These are phyloP conservation scores for Chalcosyrphus nemorum DNA, from an alignment of 2,888 invertebrate genomes.

Conservation along the genomic window DNA sequence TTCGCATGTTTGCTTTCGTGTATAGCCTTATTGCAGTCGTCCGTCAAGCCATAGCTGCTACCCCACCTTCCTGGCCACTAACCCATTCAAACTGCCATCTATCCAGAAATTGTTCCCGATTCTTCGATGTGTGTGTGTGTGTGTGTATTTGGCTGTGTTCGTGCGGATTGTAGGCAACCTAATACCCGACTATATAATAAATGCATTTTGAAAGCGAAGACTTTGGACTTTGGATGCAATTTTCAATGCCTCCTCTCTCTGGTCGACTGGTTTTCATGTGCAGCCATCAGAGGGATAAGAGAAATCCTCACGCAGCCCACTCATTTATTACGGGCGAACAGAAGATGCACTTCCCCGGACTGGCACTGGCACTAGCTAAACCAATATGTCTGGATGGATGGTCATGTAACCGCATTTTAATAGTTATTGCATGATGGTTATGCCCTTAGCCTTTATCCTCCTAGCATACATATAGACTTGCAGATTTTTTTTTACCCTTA, in stretches of 20 bases:
- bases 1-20: constrained; percentile 16
- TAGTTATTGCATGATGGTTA: constrained; percentile 71
- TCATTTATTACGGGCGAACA: constrained; percentile 15
- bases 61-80: constrained; percentile 41
- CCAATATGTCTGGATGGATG: constrained; percentile 66
- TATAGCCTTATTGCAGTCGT: constrained; percentile 49
- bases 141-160: too few species aligned
- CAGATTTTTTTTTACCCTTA: constrained; percentile 1
- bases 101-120: constrained; percentile 54
- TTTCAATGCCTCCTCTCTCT: constrained; percentile 64
- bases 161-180: too few species aligned
- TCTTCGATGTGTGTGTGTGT: neutral
- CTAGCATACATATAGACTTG: constrained; percentile 65
- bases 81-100: constrained; percentile 56
- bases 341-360: constrained; percentile 51
- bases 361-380: neutral
- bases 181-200: constrained; percentile 15
- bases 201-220: constrained; percentile 32
- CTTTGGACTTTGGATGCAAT: constrained; percentile 65
- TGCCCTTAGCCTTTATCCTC: constrained; percentile 72
- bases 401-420: constrained; percentile 73
- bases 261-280: constrained; percentile 60
- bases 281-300: constrained; percentile 47
- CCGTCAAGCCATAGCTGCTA: constrained; percentile 30
- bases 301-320: constrained; percentile 62